These are phyloP conservation scores for Echinops telfairi DNA, from an alignment of 2,113 vertebrate genomes.

Conservation along the genomic window DNA sequence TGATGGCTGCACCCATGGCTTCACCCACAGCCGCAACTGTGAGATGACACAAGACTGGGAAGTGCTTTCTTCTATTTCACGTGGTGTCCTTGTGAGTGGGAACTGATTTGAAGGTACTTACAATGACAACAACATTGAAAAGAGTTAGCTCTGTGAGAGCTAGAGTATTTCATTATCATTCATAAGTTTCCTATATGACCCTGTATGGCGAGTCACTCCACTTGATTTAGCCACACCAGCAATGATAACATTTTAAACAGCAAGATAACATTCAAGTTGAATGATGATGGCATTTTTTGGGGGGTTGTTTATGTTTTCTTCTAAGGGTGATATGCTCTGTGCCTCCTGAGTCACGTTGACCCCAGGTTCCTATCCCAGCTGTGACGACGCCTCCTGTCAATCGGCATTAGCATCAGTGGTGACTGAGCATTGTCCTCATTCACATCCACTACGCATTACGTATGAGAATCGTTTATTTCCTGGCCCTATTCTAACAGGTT, in stretches of 20 bases:
- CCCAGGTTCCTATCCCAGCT: neutral
- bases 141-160: neutral
- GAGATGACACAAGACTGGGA: neutral
- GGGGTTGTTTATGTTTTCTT: neutral
- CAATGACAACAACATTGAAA: neutral
- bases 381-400: neutral
- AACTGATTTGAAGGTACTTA: neutral
- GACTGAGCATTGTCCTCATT: neutral
- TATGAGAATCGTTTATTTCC: neutral
- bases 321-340: neutral
- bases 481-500: neutral
- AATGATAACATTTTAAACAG: neutral
- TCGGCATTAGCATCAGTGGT: neutral
- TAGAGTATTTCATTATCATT: neutral
- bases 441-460: neutral
- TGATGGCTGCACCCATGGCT: neutral
- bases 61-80: neutral
- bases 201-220: neutral
- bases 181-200: neutral
- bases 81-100: neutral
- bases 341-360: neutral
- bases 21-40: neutral
- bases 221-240: neutral
- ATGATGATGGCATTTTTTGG: neutral
- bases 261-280: neutral